Base-by-base conservation (phyloP, 2,888 invertebrate genomes). In the Drosophila siamana region DNA sequence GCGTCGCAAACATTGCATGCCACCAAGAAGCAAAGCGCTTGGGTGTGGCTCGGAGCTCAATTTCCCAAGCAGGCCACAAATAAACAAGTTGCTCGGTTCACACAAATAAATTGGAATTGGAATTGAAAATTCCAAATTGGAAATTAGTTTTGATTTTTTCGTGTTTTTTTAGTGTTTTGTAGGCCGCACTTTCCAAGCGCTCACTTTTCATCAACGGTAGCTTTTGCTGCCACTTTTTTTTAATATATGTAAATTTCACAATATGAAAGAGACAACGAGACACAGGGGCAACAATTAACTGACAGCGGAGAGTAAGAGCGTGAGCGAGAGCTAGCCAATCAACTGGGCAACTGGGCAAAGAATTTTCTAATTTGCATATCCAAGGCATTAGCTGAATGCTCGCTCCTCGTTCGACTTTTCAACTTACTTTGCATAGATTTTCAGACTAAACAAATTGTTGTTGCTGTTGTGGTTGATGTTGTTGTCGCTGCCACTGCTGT, bases 311-410 rank as follows among this genome's bases (percentile, higher is more conserved):
- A n/a, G 46, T 9, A 55, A 54, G 51, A 38, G 70, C 8, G 56
- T 9, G 9, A 26, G 41, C 19, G 48, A 24, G 48, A 40, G 26
- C 44, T n/a, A 50, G 65, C 80, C 83, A 83, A 88, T 88, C 83
- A 86, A 76, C 62, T 67, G 46, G 47, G 41, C 46, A 80, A 74
- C 50, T 64, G 57, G 62, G 60, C 68, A 63, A 46, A 80, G 74
- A 82, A 82, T 87, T 76, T 52, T 55, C 26, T 71, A 68, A 88
- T 85, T 85, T 85, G 88, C 85, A 85, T 85, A 86, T 78, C 85
- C 51, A 69, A 88, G 55, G 87, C 87, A 85, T 88, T 85, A 84
- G 71, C 67, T 83, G 75, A 80, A 74, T 73, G 87, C 65, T 54
- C 70, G 86, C 55, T 55, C 9, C 73, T 75, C 69, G 68, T 69